A percentile compares a stretch with the other conserved stretches of the same genome.
These are phyloP conservation scores for Forficula auricularia DNA, from an alignment of 1,140 invertebrate species.

Conservation along the genomic window DNA sequence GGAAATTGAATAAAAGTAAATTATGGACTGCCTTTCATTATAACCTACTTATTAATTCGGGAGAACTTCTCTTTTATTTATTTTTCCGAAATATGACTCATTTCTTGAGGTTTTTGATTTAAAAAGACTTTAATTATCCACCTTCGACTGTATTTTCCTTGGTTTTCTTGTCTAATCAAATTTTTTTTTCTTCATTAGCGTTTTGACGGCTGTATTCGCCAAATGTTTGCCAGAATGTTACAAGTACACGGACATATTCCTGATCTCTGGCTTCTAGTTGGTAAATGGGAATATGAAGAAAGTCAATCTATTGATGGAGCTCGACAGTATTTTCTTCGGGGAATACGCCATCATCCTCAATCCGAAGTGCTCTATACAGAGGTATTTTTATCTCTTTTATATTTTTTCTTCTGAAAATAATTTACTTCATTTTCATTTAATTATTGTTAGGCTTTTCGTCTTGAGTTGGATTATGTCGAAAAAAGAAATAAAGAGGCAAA, in stretches of 20 bases:
- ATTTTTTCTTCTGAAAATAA: conserved; percentile 10
- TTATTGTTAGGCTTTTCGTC: conserved; percentile 22
- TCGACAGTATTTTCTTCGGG: conserved; percentile 42
- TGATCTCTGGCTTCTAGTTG: conserved; percentile 52
- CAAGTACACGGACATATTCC: conserved; percentile 51
- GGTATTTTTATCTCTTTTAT: conserved; percentile 13
- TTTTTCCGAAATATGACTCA: too few relatives aligned
- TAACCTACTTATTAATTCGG: too few relatives aligned
- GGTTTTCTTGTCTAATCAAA: too few relatives aligned
- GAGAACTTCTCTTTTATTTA: too few relatives aligned
- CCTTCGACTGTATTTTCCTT: too few relatives aligned
- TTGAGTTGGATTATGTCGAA: conserved; percentile 16
- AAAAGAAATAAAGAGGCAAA: conserved; percentile 6
- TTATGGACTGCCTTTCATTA: too few relatives aligned
- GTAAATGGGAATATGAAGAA: conserved; percentile 54
- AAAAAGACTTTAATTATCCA: too few relatives aligned
- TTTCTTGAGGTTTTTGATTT: too few relatives aligned
- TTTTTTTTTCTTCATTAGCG: conserved; percentile 19
- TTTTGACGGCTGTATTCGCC: conserved; percentile 26
- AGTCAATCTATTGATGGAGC: conserved; percentile 44
- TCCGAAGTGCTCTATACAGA: conserved; percentile 41
- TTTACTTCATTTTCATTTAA: not conserved
- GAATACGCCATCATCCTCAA: conserved; percentile 43
- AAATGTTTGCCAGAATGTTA: conserved; percentile 34
- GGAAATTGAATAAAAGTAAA: too few relatives aligned